phyloP scores from a whole-genome alignment of 1,140 invertebrate species.

The Matsumurasca onukii region DNA sequence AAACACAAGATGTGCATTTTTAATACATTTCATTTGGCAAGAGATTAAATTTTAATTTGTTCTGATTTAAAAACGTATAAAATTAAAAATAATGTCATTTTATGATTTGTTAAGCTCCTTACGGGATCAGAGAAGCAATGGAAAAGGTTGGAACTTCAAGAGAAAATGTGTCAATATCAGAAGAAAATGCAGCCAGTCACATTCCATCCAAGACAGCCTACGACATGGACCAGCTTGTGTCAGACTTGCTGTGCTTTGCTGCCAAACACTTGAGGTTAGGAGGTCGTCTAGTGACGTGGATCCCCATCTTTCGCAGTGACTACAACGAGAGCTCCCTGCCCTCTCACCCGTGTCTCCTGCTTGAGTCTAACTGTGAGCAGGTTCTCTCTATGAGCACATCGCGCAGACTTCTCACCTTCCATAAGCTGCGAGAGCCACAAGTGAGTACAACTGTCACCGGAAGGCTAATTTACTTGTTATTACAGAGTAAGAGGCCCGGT shows the following conservation, averaged over 20 bases:
- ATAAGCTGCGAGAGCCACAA: conserved; percentile 67
- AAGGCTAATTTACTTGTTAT: too few relatives aligned
- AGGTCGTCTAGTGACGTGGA: conserved; percentile 87
- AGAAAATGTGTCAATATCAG: conserved; percentile 55
- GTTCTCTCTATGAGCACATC: conserved; percentile 73
- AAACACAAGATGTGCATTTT: too few relatives aligned
- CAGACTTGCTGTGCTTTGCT: conserved; percentile 81
- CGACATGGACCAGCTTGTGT: conserved; percentile 73
- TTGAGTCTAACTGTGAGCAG: conserved; percentile 87
- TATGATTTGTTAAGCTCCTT: too few relatives aligned
- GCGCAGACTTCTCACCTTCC: conserved; percentile 81
- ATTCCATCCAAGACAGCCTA: conserved; percentile 90
- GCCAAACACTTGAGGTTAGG: conserved; percentile 71
- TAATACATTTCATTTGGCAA: too few relatives aligned
- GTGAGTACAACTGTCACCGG: too few relatives aligned
- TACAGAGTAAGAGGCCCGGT: too few relatives aligned
- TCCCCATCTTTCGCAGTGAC: conserved; percentile 78
- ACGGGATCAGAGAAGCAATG: conserved; percentile 91
- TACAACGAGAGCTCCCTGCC: conserved; percentile 77
- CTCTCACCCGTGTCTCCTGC: conserved; percentile 70
- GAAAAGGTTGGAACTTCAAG: conserved; percentile 72
- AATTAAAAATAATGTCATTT: too few relatives aligned
- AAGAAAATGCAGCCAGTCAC: conserved; percentile 65
- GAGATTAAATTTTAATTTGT: too few relatives aligned
- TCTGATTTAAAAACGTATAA: too few relatives aligned